phyloP scores from a whole-genome alignment of 2,113 vertebrate genomes.

The Centropus unirufus region DNA sequence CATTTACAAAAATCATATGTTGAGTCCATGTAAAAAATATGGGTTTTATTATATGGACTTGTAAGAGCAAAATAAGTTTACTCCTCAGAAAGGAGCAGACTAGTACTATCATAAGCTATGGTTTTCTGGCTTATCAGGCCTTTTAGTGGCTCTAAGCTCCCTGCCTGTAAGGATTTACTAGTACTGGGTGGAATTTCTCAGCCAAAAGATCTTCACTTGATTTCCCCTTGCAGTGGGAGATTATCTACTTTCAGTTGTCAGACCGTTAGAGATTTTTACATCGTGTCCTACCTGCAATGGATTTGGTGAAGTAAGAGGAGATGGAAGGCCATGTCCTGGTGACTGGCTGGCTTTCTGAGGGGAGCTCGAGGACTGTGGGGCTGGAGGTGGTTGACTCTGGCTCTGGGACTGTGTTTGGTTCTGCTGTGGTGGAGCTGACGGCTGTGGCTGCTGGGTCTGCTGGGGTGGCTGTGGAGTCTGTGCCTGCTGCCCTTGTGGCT shows the following conservation, averaged over 20 bases:
- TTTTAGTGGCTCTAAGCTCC: not conserved
- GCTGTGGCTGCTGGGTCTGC: constrained; percentile 71
- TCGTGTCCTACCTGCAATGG: constrained; percentile 85
- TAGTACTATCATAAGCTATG: constrained; percentile 7
- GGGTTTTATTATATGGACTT: constrained; percentile 21
- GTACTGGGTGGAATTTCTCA: not conserved
- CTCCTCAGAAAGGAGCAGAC: constrained; percentile 2
- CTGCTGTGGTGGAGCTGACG: constrained; percentile 71
- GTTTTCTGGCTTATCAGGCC: constrained; percentile 28
- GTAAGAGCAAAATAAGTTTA: constrained; percentile 34
- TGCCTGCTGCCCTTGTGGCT: constrained; percentile 69
- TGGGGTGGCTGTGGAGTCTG: constrained; percentile 74
- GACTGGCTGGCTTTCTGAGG: constrained; percentile 91
- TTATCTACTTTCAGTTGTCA: not conserved
- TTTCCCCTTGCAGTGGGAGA: not conserved
- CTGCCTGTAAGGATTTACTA: not conserved
- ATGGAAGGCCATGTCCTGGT: constrained; percentile 89
- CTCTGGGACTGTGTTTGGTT: constrained; percentile 81
- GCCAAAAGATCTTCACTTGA: not conserved
- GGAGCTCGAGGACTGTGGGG: constrained; percentile 83
- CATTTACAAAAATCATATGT: not conserved
- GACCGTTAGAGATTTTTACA: not conserved
- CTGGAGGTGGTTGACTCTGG: constrained; percentile 80
- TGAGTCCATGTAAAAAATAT: not conserved
- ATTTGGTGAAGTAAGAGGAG: constrained; percentile 91